Evolutionary conservation across 2,888 invertebrate genomes (phyloP), one percentile per base, ranked within the genome.

Genomic region (Noctua pronuba): DNA sequence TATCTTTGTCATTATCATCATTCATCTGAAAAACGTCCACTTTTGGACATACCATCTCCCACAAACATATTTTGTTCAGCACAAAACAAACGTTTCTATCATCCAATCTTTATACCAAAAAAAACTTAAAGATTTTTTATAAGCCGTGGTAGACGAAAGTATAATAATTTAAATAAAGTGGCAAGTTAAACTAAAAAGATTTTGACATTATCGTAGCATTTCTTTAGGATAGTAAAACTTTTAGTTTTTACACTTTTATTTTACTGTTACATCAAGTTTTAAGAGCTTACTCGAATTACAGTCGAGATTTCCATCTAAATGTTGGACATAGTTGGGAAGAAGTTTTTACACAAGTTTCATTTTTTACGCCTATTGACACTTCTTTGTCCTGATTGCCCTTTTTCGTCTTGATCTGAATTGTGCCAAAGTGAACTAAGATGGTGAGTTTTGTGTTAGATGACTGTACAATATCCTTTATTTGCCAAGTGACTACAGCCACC

Each of bases 221-320:
- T 52, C 58, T 69, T 69, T 31, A 28, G n/a, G 24, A 13, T 49
- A 60, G 16, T 52, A 70, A 68, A 83, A 71, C 38, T 62, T 71
- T 66, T 2, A 44, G 28, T 77, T 77, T 55, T 79, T 28, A 77
- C 35, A 21, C 49, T 62, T 65, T 46, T 62, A n/a, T 81, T 66
- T 80, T 77, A 68, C 46, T 28, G n/a, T 55, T 46, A 64, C 8
- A 41, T 31, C 18, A 67, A 79, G 62, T 81, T 55, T 83, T 58
- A 65, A 58, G 55, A 58, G 46, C 46, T 77, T 41, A 78, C n/a
- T 60, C 44, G 31, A 66, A 67, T 83, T 41, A 83, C 67, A 16
- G 24, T 24, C 16, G 16, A 68, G 24, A 58, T 64, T 8, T 46
- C 31, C 13, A 80, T 52, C 3, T 44, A 79, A 80, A 82, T 77